phyloP scores from a whole-genome alignment of 2,113 vertebrate genomes.

The Cyphomyrus plagiostoma region DNA sequence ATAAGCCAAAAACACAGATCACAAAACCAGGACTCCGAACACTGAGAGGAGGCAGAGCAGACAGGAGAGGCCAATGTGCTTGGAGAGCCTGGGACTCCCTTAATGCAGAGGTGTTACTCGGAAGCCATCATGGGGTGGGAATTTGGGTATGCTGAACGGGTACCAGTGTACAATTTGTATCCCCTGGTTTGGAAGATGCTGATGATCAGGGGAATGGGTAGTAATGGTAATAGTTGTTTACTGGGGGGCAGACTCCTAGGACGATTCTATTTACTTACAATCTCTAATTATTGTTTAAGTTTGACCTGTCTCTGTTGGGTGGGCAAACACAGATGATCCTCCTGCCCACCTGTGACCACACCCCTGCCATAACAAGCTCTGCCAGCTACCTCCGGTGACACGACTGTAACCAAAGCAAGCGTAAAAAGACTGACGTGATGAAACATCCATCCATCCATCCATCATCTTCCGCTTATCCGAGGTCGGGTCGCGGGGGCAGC shows the following conservation, averaged over 20 bases:
- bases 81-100: neutral
- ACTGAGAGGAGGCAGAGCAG: neutral
- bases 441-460: no score
- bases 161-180: neutral
- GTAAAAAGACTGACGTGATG: neutral
- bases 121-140: neutral
- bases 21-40: neutral
- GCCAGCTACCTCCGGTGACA: neutral
- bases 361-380: neutral
- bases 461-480: no score
- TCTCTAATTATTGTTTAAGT: neutral
- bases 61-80: neutral
- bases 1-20: neutral
- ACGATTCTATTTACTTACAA: neutral
- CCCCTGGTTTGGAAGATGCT: neutral
- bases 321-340: neutral
- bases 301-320: neutral
- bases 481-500: no score
- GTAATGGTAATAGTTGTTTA: neutral
- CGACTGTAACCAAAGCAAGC: neutral
- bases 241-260: neutral
- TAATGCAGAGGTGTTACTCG: neutral
- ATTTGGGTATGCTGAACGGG: neutral
- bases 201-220: neutral
- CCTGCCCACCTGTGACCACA: neutral